Percentiles rank a stretch among this genome's conserved stretches.
Conservation (phyloP, 2,797 vertebrate species). For the Pogoniulus pusillus region DNA sequence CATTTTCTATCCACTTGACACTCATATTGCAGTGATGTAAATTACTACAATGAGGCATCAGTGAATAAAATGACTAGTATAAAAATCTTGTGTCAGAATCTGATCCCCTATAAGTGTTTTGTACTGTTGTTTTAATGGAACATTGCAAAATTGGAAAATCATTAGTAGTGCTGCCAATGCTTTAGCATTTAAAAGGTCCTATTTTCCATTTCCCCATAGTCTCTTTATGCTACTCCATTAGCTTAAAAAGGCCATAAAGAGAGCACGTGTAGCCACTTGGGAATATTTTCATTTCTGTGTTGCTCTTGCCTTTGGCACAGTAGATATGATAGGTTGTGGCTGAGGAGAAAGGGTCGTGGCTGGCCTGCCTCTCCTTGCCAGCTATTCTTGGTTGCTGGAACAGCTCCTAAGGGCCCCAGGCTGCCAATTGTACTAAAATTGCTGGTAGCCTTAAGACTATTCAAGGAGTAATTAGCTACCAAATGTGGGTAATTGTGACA, state of each 20-base stretch:
- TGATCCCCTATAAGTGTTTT: conserved; percentile 10
- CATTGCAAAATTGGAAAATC: conserved; percentile 49
- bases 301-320: conserved; percentile 57
- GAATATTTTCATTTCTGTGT: conserved; percentile 47
- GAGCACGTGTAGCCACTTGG: conserved; percentile 7
- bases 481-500: conserved; percentile 59
- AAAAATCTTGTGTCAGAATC: conserved; percentile 28
- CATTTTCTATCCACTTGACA: conserved; percentile 2
- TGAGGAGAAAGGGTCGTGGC: conserved; percentile 50
- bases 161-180: conserved; percentile 39
- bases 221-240: conserved; percentile 50
- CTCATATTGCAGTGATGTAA: neutral
- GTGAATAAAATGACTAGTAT: conserved; percentile 33
- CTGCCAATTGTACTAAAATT: conserved; percentile 49
- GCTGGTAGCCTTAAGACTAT: conserved; percentile 55
- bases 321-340: conserved; percentile 20
- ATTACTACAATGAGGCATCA: conserved; percentile 16
- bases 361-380: neutral
- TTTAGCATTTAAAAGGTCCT: conserved; percentile 46
- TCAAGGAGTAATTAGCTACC: conserved; percentile 60
- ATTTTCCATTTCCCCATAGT: conserved; percentile 43
- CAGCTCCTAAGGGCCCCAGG: conserved; percentile 52
- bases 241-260: conserved; percentile 55
- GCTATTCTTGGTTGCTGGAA: conserved; percentile 63
- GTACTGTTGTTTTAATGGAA: conserved; percentile 38